A percentile compares a stretch with the other conserved stretches of the same genome.
These are phyloP conservation scores for Autographa gamma DNA, from an alignment of 2,888 invertebrate genomes.

Conservation along the genomic window DNA sequence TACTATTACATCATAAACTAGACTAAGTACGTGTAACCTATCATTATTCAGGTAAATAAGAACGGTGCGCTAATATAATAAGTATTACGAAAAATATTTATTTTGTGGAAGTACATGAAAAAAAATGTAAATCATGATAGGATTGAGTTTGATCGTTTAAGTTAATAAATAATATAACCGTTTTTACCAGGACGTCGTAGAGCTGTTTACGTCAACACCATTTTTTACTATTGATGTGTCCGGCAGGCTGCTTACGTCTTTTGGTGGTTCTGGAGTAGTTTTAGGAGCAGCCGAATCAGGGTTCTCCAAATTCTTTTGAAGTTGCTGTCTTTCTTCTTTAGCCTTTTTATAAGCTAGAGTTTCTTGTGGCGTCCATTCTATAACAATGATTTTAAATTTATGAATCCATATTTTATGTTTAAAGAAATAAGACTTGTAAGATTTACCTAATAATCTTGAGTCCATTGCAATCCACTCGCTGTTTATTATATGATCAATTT, in stretches of 20 bases:
- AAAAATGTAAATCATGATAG: not conserved
- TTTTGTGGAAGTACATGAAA: not conserved
- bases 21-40: not conserved
- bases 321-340: conserved; percentile 72
- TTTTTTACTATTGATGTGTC: conserved; percentile 71
- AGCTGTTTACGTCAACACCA: conserved; percentile 62
- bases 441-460: conserved; percentile 83
- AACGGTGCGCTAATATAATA: not conserved
- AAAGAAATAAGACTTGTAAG: not conserved
- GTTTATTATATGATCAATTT: conserved; percentile 88
- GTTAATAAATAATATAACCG: not conserved
- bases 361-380: conserved; percentile 84
- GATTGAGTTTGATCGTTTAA: not conserved
- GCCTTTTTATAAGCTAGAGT: conserved; percentile 79
- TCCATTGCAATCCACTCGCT: conserved; percentile 92
- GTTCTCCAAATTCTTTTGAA: conserved; percentile 65
- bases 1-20: too few species aligned
- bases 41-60: too few species aligned
- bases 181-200: conserved; percentile 71
- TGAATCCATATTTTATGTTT: not conserved
- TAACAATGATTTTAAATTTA: not conserved
- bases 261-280: conserved; percentile 48
- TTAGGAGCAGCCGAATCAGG: conserved; percentile 28
- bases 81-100: not conserved
- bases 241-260: conserved; percentile 58